Percentiles rank a stretch among this genome's conserved stretches.
Evolutionary conservation across 1,140 invertebrate species (phyloP).

Genomic region (Sesamia nonagrioides): DNA sequence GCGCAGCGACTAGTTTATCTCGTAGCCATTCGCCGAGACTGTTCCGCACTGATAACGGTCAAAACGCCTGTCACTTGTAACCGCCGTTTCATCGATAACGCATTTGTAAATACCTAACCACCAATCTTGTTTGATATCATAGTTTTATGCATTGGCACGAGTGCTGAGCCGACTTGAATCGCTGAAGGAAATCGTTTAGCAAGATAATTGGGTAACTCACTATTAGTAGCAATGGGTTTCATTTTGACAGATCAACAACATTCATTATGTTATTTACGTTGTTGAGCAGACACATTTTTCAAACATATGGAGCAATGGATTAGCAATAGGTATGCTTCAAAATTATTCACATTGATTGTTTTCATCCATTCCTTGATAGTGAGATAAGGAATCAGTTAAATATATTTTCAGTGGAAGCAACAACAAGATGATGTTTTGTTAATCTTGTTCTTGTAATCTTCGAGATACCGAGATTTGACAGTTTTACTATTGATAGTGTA

Average conservation of each 20-base stretch:
- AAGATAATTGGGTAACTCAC: too few relatives aligned
- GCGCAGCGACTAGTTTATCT: slow-evolving; percentile 74
- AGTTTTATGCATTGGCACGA: background rate
- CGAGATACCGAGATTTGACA: slow-evolving; percentile 9
- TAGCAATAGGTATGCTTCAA: too few relatives aligned
- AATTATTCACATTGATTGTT: slow-evolving; percentile 13
- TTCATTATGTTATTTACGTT: too few relatives aligned
- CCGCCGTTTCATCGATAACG: slow-evolving; percentile 58
- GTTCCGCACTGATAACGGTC: slow-evolving; percentile 79
- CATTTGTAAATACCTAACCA: slow-evolving; percentile 11
- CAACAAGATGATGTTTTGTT: slow-evolving; percentile 5
- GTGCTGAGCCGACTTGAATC: background rate
- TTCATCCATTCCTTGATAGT: background rate
- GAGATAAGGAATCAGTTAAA: background rate
- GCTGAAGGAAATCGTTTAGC: background rate
- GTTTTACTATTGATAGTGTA: slow-evolving; percentile 22
- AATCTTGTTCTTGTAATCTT: slow-evolving; percentile 20
- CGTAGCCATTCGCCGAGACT: slow-evolving; percentile 68
- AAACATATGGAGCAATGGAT: too few relatives aligned
- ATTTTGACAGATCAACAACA: too few relatives aligned
- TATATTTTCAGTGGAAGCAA: background rate
- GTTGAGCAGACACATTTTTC: too few relatives aligned
- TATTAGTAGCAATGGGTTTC: too few relatives aligned
- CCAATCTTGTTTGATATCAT: slow-evolving; percentile 13
- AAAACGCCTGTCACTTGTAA: slow-evolving; percentile 55